Evolutionary conservation across 1,140 invertebrate genomes (phyloP).

Genomic region (Medauroidea extradentata): DNA sequence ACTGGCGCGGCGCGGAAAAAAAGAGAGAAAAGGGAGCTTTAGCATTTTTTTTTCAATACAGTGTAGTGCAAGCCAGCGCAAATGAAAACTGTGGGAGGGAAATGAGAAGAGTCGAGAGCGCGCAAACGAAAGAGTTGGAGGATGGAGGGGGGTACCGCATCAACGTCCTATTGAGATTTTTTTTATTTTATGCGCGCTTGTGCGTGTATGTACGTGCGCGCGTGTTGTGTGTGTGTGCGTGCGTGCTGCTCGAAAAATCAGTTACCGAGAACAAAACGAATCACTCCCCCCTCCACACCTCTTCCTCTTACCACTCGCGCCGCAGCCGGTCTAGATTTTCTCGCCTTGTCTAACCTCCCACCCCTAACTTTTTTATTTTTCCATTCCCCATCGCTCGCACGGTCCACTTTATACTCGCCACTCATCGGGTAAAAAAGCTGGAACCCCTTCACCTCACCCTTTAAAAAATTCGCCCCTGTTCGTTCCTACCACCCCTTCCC

Average conservation of each 20-base stretch:
- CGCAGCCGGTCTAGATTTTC: neutral
- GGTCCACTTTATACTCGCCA: no score
- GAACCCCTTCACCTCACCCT: no score
- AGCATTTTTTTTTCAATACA: conserved; percentile 10
- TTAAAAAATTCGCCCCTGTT: no score
- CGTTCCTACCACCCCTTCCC: no score
- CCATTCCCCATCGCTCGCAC: no score
- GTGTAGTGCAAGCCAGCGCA: conserved; percentile 9
- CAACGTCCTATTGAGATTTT: conserved; percentile 10
- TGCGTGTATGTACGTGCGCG: neutral
- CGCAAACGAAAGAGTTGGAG: no score
- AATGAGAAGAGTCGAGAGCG: no score
- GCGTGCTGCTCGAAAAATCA: conserved; percentile 14
- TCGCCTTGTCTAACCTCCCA: no score
- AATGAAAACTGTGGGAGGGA: conserved; percentile 1
- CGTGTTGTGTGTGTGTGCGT: no score
- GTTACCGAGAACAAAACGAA: conserved; percentile 18
- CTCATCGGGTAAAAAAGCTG: no score
- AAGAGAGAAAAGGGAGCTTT: neutral
- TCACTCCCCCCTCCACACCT: neutral
- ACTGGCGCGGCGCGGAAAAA: neutral
- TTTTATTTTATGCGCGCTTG: neutral
- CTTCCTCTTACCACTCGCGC: neutral
- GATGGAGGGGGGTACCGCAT: neutral
- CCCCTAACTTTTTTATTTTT: no score